Conservation (phyloP, 2,888 invertebrate genomes). For the Pseudolycoriella hygida region DNA sequence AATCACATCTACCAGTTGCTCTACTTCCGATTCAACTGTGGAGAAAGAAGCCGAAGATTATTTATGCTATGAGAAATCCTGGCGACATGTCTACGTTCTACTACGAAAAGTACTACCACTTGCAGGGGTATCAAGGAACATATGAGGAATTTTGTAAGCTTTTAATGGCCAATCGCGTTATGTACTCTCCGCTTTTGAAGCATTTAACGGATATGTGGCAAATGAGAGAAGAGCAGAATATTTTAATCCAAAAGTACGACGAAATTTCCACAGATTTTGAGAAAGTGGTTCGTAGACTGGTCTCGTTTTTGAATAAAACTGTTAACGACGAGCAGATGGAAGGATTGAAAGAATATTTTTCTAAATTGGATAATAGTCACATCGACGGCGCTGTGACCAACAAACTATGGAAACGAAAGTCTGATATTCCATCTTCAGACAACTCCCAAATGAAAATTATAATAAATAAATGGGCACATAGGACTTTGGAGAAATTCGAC, state of each 20-base stretch:
- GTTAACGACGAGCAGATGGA: conserved; percentile 3
- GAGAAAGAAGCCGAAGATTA: conserved; percentile 24
- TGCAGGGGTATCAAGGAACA: conserved; percentile 5
- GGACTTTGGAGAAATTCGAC: background rate
- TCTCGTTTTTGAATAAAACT: conserved; percentile 5
- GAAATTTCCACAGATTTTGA: conserved; percentile 7
- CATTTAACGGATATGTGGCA: conserved; percentile 6
- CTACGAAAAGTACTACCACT: conserved; percentile 33
- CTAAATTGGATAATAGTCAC: background rate
- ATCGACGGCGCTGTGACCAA: too few relatives aligned
- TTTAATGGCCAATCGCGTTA: conserved; percentile 5
- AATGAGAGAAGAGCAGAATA: conserved; percentile 3
- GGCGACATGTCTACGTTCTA: conserved; percentile 62
- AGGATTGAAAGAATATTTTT: background rate
- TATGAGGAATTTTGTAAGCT: conserved; percentile 7
- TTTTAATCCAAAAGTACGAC: conserved; percentile 6
- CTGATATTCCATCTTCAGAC: too few relatives aligned
- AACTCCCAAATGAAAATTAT: too few relatives aligned
- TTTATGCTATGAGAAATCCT: conserved; percentile 64
- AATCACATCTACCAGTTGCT: conserved; percentile 4
- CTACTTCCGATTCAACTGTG: conserved; percentile 2
- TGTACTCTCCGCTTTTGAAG: conserved; percentile 2
- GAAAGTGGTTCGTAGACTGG: background rate
- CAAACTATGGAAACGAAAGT: too few relatives aligned
- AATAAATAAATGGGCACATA: too few relatives aligned